Conservation (phyloP, 2,113 vertebrate genomes). For the Amazona guildingii region DNA sequence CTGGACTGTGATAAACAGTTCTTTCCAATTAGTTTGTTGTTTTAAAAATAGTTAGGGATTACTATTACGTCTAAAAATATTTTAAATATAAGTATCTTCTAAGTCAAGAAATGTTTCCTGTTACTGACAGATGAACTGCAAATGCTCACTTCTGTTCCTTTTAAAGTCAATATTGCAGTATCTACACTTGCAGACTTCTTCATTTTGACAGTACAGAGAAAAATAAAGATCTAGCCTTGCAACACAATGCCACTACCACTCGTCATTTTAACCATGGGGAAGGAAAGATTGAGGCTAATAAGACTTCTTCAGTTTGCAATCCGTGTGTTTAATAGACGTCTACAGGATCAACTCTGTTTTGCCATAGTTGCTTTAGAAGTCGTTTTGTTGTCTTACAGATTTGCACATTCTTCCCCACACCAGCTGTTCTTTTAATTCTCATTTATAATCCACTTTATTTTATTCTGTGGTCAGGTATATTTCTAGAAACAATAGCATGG, state of each 20-base stretch:
- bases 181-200: neutral
- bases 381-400: neutral
- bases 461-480: neutral
- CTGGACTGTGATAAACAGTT: conserved; percentile 16
- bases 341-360: neutral
- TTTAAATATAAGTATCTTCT: neutral
- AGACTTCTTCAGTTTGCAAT: neutral
- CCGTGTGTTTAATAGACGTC: neutral
- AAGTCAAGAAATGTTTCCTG: neutral
- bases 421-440: neutral
- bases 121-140: conserved; percentile 9
- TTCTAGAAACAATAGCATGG: neutral
- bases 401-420: neutral
- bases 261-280: neutral
- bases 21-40: conserved; percentile 21
- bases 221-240: neutral
- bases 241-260: neutral
- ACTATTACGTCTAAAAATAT: conserved; percentile 33
- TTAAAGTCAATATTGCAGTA: neutral
- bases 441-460: neutral
- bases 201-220: neutral
- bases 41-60: neutral
- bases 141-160: neutral
- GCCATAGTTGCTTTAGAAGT: neutral
- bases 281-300: neutral